Evolutionary conservation across 1,140 invertebrate species (phyloP), one percentile per base, ranked within the genome.

Genomic region (Streblospio benedicti): DNA sequence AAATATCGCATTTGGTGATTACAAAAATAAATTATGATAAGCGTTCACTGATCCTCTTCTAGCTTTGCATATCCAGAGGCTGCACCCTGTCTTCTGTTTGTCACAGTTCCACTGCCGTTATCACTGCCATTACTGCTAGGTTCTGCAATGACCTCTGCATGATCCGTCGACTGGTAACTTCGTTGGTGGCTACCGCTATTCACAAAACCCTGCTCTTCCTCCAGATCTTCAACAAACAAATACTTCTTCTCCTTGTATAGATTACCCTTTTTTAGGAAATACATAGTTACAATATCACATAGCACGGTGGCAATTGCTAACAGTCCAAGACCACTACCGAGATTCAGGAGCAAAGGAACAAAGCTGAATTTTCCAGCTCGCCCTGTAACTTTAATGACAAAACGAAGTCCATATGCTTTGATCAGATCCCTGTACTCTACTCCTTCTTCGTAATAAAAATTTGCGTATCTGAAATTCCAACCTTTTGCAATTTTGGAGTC

Each of bases 391-490:
- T 73, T 71, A 27, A 83, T 63, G 20, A 82, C 66, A 65, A 82
- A 82, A 31, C 75, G 75, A 33, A 83, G 76, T 2, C 82, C 82
- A 68, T 75, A 83, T 0, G 78, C 76, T 73, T 83, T 83, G 53
- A 73, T 71, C 49, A 83, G 61, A 3, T 79, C 81, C 50, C 82
- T 64, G 30, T 69, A 69, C 47, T 77, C 69, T 50, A 66, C 68
- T 23, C 72, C 74, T 64, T 70, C 67, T 28, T 62, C 52, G 38
- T 61, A 61, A 57, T 71, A 77, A 66, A 80, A 78, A 59, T 80
- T 68, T 0, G 80, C 77, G 71, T 78, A 80, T 55, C 79, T 80
- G 66, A 83, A 83, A 68, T 83, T 83, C 70, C 77, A 82, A 35
- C 72, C 82, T 60, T 65, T 65, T 33, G 75, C 70, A 49, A 76